Evolutionary conservation across 2,888 invertebrate species (phyloP), one percentile per base, ranked within the genome.

Genomic region (Sturmia bella): DNA sequence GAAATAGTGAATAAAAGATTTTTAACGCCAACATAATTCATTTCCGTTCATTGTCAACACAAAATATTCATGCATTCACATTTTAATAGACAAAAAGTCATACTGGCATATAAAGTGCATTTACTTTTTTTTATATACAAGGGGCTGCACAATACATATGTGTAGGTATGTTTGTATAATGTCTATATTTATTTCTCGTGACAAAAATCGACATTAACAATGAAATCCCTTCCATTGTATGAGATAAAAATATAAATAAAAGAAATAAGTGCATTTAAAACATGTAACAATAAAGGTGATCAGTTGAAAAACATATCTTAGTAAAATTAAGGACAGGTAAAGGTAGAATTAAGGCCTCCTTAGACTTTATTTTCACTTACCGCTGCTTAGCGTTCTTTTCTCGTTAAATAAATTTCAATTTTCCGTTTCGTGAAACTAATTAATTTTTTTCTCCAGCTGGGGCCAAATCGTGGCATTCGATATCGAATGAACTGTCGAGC

Each of bases 31-130:
- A 88, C 89, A 89, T 89, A 89, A 89, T 88, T 89, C 88, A 89
- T 89, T 88, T 88, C 88, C 88, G 88, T 86, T 88, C 87, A 89
- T 89, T 89, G 89, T 89, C 88, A 89, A 86, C 85, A 87, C 85
- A 86, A 87, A 84, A 86, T 86, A 87, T 72, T 78, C 37, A 66
- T 78, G 61, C 21, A 19, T 32, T 43, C 72, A 72, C 24, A 64
- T 50, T 52, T 68, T 66, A 37, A 63, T 64, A 43, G 41, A 73
- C 48, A 54, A 13, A 69, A 19, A 50, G 39, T 21, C 15, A 39
- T 24, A 45, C 32, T 32, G 5, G 32, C 7, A 56, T 5, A 41
- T 3, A 7, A 41, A 68, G 54, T 66, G 15, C 39, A 66, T 59
- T 61, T 48, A 45, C 32, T 27, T 54, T 5, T 54, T 5, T 27